Evolutionary conservation across 2,113 vertebrate species (phyloP).

Genomic region (Martes martes): DNA sequence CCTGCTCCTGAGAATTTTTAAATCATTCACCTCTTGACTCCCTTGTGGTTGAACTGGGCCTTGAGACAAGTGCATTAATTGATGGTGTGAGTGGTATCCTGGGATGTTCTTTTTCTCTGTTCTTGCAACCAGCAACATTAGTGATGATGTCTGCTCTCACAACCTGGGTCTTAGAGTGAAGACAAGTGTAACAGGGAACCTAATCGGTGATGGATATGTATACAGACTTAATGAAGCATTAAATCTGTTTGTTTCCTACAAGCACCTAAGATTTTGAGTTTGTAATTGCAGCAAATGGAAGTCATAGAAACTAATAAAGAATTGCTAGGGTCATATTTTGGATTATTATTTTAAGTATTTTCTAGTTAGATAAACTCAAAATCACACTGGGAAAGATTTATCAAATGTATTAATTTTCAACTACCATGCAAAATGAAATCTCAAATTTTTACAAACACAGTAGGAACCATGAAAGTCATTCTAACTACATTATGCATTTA

Average conservation of each 20-base stretch:
- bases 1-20: background rate
- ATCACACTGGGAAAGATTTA: background rate
- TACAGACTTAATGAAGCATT: background rate
- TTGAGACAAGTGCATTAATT: background rate
- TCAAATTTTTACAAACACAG: background rate
- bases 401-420: background rate
- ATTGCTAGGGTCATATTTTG: background rate
- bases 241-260: background rate
- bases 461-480: background rate
- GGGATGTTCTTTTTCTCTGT: background rate
- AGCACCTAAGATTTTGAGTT: background rate
- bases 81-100: too few relatives aligned
- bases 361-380: background rate
- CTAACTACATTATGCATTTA: background rate
- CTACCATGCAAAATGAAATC: background rate
- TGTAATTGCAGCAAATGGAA: background rate
- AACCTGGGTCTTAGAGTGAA: background rate
- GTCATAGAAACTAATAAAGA: background rate
- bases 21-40: background rate
- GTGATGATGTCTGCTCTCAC: background rate
- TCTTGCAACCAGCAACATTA: background rate
- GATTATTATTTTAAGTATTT: background rate
- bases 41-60: background rate
- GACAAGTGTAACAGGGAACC: background rate
- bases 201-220: background rate